Base-by-base conservation (phyloP, 2,113 vertebrate species). In the Nansenia antarctica region DNA sequence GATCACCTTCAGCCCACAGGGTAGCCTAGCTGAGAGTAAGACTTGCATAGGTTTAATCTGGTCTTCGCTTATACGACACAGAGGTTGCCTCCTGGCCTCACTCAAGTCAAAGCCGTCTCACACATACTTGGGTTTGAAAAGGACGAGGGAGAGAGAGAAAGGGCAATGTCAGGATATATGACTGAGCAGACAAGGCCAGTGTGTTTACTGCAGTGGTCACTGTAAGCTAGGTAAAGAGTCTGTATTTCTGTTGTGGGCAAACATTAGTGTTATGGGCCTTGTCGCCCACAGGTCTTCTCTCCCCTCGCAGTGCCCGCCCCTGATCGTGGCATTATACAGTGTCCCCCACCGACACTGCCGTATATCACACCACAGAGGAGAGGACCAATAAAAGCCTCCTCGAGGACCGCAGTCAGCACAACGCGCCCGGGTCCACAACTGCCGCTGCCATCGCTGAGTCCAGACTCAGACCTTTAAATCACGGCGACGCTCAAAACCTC, bases 381-480 rank as follows among this genome's bases (percentile, higher is more conserved):
- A 39, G 47, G 65, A 63, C 27, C 74, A 77, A 78, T 61, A 67
- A 82, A 83, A 83, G 63, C 20, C 69, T 26, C 27, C 70, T n/a
- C n/a, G n/a, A n/a, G 69, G 53, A 82, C 71, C 62, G 37, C 39
- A 71, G 70, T 68, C 73, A 76, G 81, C 74, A 83, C 54, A 81
- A 86, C 77, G 53, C 62, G 77, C 66, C 39, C 37, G 26, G 61
- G 58, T 80, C 39, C 60, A 77, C 73, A 74, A 63, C 62, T 20
- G 15, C 63, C 72, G 42, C 77, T 42, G 49, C 6, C 60, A 75
- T 32, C 37, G 57, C 14, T 70, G 55, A 72, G 71, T 64, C 37
- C n/a, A n/a, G n/a, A n/a, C n/a, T n/a, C n/a, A n/a, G n/a, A n/a
- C 61, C 67, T 78, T 77, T 82, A 85, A 88, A 85, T 89, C 82